Evolutionary conservation across 2,113 vertebrate genomes (phyloP).

Genomic region (human (Homo sapiens)): GRCh38 chr9:39849001-39849500

Average conservation of each 20-base stretch:
- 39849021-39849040: no score
- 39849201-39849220: no score
- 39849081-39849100: no score
- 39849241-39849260: background rate
- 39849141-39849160: no score
- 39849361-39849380: background rate
- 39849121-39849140: no score
- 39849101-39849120: no score
- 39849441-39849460: background rate
- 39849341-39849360: background rate
- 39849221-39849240: background rate
- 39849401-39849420: background rate
- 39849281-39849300: background rate
- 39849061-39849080: no score
- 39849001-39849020: no score
- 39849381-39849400: background rate
- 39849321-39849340: background rate
- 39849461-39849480: background rate
- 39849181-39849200: no score
- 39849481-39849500: background rate
- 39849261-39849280: background rate
- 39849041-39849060: no score
- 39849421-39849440: background rate
- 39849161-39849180: no score
- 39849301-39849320: background rate